Evolutionary conservation across 2,888 invertebrate species (phyloP), one percentile per base, ranked within the genome.

Genomic region (Agonopterix arenella): DNA sequence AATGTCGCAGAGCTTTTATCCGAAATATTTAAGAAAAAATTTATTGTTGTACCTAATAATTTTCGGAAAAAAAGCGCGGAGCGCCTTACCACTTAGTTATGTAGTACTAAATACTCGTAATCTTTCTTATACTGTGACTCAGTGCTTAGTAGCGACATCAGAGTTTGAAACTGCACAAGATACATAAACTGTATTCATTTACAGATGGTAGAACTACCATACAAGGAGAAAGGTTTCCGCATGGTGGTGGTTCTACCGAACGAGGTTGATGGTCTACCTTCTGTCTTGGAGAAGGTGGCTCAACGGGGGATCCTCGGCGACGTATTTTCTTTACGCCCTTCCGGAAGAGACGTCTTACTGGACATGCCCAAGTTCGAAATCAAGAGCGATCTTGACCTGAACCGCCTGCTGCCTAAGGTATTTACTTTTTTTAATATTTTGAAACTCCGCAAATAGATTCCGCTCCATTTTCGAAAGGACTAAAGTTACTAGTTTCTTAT

Each of bases 181-280:
- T 28, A 28, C 5, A 47, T 42, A 1, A 28, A 28, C 28, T 28
- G 28, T 28, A 28, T 18, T 52, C 9, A 44, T 53, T 54, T 50
- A 8, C 62, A 80, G 80, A 47, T 80, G 65, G 49, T 79, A 10
- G 80, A 80, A 52, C 63, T 80, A 8, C 79, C 80, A 0, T 80
- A 80, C 62, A 66, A 76, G 57, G 77, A 79, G 49, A 28, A 2
- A 0, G 67, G 69, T 3, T 79, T 78, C 67, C 78, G 80, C 9
- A 80, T 80, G 77, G 64, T 80, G 4, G 53, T 80, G 1, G 64
- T 77, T 2, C 64, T 80, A 5, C 78, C 80, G 0, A 54, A 77
- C 44, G 64, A 73, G 45, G 47, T 73, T 1, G 71, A 80, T 37
- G 80, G 80, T 38, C 68, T 80, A 0, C 51, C 64, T 0, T 50